A percentile compares a stretch with the other conserved stretches of the same genome.
Conservation (phyloP, 2,888 invertebrate genomes). For the Hypomecis punctinalis region DNA sequence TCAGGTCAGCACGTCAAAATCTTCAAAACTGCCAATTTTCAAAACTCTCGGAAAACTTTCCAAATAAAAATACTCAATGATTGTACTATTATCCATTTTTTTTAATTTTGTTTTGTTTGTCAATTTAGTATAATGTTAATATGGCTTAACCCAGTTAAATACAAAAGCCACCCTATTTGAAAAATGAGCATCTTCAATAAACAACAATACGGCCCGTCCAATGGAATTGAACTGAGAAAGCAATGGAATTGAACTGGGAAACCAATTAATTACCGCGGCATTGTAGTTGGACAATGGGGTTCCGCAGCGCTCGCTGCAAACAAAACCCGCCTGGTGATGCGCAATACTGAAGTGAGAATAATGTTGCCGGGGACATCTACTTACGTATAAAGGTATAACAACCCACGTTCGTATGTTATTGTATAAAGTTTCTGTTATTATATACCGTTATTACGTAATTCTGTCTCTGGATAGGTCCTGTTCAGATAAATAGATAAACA, state of each 20-base stretch:
- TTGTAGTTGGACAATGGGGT: slow-evolving; percentile 40
- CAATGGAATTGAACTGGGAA: slow-evolving; percentile 31
- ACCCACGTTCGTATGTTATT: not conserved
- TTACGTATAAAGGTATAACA: not conserved
- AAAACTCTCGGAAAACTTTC: too few relatives aligned
- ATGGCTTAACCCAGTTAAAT: slow-evolving; percentile 13
- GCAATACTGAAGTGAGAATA: slow-evolving; percentile 25
- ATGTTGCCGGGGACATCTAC: slow-evolving; percentile 12
- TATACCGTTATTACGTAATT: too few relatives aligned
- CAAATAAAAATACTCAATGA: too few relatives aligned
- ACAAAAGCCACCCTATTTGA: slow-evolving; percentile 7
- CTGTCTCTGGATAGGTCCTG: too few relatives aligned
- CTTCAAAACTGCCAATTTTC: too few relatives aligned
- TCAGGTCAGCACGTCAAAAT: too few relatives aligned
- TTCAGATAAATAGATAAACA: too few relatives aligned
- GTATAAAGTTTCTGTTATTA: not conserved
- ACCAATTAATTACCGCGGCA: slow-evolving; percentile 43
- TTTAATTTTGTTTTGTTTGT: too few relatives aligned
- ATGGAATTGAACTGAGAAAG: slow-evolving; percentile 17
- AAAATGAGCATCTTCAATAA: slow-evolving; percentile 32
- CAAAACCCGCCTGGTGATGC: slow-evolving; percentile 34
- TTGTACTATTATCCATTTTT: too few relatives aligned
- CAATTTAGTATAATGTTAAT: too few relatives aligned
- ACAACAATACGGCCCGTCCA: slow-evolving; percentile 27
- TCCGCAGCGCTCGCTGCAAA: slow-evolving; percentile 38